Evolutionary conservation across 2,797 vertebrate species (phyloP), one percentile per base, ranked within the genome.

Genomic region (Galaxias olidus): DNA sequence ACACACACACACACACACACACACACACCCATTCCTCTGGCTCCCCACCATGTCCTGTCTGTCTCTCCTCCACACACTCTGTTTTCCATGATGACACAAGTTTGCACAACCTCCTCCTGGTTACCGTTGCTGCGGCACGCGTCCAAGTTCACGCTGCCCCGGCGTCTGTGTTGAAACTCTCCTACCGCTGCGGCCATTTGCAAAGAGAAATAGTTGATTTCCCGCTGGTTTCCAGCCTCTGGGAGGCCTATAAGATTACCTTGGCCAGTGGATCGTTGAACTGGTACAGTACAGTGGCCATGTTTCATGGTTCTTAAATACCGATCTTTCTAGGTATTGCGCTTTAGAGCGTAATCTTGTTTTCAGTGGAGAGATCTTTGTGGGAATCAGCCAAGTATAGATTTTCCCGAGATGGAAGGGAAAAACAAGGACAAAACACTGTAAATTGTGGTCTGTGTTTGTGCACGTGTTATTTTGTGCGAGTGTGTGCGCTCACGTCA

Each of bases 321-420:
- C 14, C 59, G 30, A 30, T 30, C 30, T 30, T 30, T 53, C n/a
- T 10, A 47, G 44, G 47, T 63, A 77, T 61, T 69, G n/a, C 62
- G 4, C 20, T 30, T 30, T 30, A 44, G 14, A 53, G 59, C 40
- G n/a, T 47, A 66, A 56, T 61, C 60, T 70, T 41, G 15, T 56
- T 73, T 71, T 49, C 54, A 60, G 53, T 55, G 54, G 20, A 57
- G 76, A 77, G 57, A 50, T 20, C 60, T 43, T 64, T 64, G 53
- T 55, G 63, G 65, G 48, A 65, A 77, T 71, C 62, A 19, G 30
- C 49, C 66, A 62, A 56, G 49, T 52, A 47, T 66, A 65, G 18
- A 74, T 76, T 80, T 83, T 75, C 69, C 63, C 61, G 13, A 40
- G 40, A 69, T 64, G 59, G 63, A 74, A 82, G 59, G 65, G 45